Base-by-base conservation (phyloP, 2,797 vertebrate species). In the Xenopus petersii region DNA sequence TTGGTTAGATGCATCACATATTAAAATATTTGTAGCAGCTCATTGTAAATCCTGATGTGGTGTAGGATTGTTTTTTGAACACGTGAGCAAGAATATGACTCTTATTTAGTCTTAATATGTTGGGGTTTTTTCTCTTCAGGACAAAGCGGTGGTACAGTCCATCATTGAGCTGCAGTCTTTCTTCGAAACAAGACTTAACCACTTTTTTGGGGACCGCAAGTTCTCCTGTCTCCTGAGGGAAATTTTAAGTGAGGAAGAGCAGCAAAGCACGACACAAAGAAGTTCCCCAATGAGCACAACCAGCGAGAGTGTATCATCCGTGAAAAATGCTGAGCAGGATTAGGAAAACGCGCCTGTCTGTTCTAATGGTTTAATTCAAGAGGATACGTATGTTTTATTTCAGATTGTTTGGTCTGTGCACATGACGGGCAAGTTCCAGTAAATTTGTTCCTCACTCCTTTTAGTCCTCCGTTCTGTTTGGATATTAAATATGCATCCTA, bases 111-210 rank as follows among this genome's bases (percentile, higher is more conserved):
- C 2, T 51, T 51, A 4, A 12, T 12, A 12, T 56, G 3, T 21
- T 1, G 21, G 21, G 21, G 21, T 21, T 55, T 55, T 55, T 55
- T 17, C 17, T 16, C 16, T 56, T 46, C 0, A 90, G 89, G 88
- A 91, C 73, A 91, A 91, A 73, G 88, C 84, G 0, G 87, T 88
- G 0, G 88, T 90, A 4, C 88, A 88, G 78, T 89, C 88, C 48
- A 87, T 90, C 81, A 88, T 91, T 17, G 87, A 81, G 17, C 78
- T 90, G 0, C 76, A 79, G 67, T 16, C 71, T 46, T 79, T 79
- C 66, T 74, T 73, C 54, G 76, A 79, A 60, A 61, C 76, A 60
- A 70, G 67, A 24, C 66, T 79, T 8, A 79, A 58, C 21, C 71
- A 65, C 12, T 60, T 79, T 12, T 79, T 79, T 24, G 76, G 76